Percentiles rank a stretch among this genome's conserved stretches.
These are phyloP conservation scores for Lutjanus erythropterus DNA, from an alignment of 2,113 vertebrate genomes.

Conservation along the genomic window DNA sequence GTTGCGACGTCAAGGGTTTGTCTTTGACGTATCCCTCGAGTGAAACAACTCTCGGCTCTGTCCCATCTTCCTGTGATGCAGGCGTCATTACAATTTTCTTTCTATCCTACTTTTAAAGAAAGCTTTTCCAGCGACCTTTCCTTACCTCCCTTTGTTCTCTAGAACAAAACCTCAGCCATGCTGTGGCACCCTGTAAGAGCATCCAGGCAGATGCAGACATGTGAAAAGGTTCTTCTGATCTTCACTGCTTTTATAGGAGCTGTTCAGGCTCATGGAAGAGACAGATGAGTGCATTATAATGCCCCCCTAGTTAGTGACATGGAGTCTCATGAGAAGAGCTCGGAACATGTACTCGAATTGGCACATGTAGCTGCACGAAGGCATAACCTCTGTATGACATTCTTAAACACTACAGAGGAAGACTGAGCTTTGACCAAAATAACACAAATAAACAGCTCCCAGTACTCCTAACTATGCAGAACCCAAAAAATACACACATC, in stretches of 20 bases:
- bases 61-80: conserved; percentile 16
- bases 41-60: background rate
- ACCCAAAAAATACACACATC: background rate
- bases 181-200: background rate
- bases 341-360: background rate
- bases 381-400: background rate
- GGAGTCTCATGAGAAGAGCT: background rate
- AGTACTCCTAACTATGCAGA: background rate
- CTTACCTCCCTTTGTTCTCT: conserved; percentile 37
- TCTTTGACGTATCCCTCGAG: conserved; percentile 37
- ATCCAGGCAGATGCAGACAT: conserved; percentile 2
- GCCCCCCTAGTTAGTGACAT: background rate
- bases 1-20: background rate
- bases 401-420: background rate
- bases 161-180: conserved; percentile 21
- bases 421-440: background rate
- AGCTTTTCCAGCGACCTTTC: background rate
- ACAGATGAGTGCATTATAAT: background rate
- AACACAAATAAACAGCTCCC: background rate
- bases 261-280: background rate
- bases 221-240: conserved; percentile 22
- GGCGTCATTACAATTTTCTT: conserved; percentile 25
- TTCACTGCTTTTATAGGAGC: background rate
- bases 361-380: background rate
- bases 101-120: conserved; percentile 2